Evolutionary conservation across 64 coral and sea anemone species (phyloP), one percentile per base, ranked within the genome.

Genomic region (Porites australiensis): DNA sequence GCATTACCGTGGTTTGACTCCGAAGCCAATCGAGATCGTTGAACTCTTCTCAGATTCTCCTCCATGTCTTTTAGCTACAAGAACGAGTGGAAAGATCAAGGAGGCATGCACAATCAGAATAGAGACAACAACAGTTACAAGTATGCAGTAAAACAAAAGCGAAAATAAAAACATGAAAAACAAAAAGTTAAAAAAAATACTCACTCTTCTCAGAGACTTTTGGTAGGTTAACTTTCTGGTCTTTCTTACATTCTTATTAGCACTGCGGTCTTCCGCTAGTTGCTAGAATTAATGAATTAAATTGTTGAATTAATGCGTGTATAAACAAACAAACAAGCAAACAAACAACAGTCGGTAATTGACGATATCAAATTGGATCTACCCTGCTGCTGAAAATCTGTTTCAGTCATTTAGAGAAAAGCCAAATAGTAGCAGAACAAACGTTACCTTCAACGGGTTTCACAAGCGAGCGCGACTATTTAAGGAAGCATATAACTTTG

Each of bases 241-340:
- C 54, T 99, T 99, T 53, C 94, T 82, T 16, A 99, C 98, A 75
- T 94, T 99, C 87, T 99, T 99, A 88, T 86, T 96, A 50, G 78
- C 88, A 46, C 91, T 99, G 50, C 87, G 81, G 48, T 99, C 98
- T 45, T 96, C 91, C n/a, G 98, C 91, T 43, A 99, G 94, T 96
- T 96, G 96, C 98, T 99, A n/a, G 53, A 79, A 79, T 5, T 50
- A 69, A 50, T 62, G 2, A 64, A 61, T 3, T 18, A 65, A 65
- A 5, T 3, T 9, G 45, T 72, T 21, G 12, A 18, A 14, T 44
- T 5, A 64, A 49, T 37, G 27, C 27, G 27, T 37, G 1, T 37
- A 37, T 37, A 37, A 37, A 37, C 27, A 37, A 37, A 37, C 27
- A 37, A 37, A 37, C 27, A 37, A 37, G 27, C 27, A 37, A 37